Evolutionary conservation across 2,113 vertebrate species (phyloP), one percentile per base, ranked within the genome.

Genomic region (Prunella himalayana): DNA sequence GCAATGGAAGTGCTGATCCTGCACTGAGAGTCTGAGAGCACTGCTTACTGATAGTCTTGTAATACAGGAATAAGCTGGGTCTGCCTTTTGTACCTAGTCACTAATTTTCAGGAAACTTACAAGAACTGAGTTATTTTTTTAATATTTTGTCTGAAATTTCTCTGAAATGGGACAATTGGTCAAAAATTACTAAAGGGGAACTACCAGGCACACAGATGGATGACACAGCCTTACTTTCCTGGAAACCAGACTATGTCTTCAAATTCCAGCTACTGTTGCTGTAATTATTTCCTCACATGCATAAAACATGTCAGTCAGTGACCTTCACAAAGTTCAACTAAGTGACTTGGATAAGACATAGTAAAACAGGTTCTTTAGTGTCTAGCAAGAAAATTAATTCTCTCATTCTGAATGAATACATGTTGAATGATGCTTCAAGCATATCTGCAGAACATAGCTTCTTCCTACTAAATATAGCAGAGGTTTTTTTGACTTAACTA

Each of bases 21-120:
- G 25, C 5, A 8, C 1, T 7, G 0, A 1, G 0, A 0, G 18
- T 63, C 61, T 45, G n/a, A 35, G 28, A 63, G 31, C 4, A 3
- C 44, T 59, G 25, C 7, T 59, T 41, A 35, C 21, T 42, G 42
- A 47, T 49, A 19, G 11, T 49, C 14, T 47, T 33, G 59, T 21
- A 16, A 8, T 14, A 41, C 2, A 11, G 13, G 9, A 82, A 35
- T 27, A 78, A 41, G 1, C 24, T 69, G 17, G 2, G 33, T 76
- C 27, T 60, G 13, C 21, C 22, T 86, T 73, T 31, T 81, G 6
- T 42, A 61, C 19, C 25, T 17, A 41, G 47, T 33, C 23, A 20
- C 18, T 41, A 54, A 39, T 35, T 92, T 89, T 60, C 33, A 50
- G 42, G 27, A 82, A 60, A 56, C 16, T 23, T 64, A 20, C 4